Evolutionary conservation across 2,797 vertebrate species (phyloP), one percentile per base, ranked within the genome.

Genomic region (Coregonus suidteri): DNA sequence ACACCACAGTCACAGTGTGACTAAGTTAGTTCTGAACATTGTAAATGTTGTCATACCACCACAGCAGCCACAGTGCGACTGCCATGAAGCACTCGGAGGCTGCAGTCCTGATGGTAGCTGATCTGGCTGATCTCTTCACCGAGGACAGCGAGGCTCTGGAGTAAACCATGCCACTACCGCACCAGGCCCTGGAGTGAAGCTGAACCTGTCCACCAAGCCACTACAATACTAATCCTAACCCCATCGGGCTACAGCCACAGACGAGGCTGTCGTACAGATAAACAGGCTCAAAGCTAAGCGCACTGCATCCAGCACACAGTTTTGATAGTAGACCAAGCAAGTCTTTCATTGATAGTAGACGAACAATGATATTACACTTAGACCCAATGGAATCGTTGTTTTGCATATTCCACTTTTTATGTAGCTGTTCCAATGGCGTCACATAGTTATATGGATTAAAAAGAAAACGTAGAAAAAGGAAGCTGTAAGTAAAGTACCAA

Each of bases 71-170:
- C 87, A 94, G 94, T 1, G 95, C 93, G 84, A 92, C 97, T 3
- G 88, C 96, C n/a, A 96, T 96, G 93, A 99, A 98, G 89, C 96
- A 97, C 83, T 96, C 97, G 0, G 98, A 99, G 92, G 97, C 97
- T 0, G 96, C 98, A 0, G 97, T 97, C 18, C 92, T 98, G 92
- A 99, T 97, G 0, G 97, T 99, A 59, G 97, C 97, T 14, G 97
- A 98, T 84, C 92, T 99, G 84, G 97, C 97, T 0, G 97, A 99
- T 65, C 95, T 99, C 75, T 99, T 99, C 66, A 96, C 97, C n/a
- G 96, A 97, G 74, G 97, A 98, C 83, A 90, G 92, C 0, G 97
- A 97, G 90, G 91, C 93, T 81, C 93, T 93, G 75, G 92, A 92
- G 87, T 91, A 79, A 92, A 76, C 3, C 7, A n/a, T 6, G 56